Evolutionary conservation across 1,140 invertebrate species (phyloP).

Genomic region (Panagrolaimus sp.): DNA sequence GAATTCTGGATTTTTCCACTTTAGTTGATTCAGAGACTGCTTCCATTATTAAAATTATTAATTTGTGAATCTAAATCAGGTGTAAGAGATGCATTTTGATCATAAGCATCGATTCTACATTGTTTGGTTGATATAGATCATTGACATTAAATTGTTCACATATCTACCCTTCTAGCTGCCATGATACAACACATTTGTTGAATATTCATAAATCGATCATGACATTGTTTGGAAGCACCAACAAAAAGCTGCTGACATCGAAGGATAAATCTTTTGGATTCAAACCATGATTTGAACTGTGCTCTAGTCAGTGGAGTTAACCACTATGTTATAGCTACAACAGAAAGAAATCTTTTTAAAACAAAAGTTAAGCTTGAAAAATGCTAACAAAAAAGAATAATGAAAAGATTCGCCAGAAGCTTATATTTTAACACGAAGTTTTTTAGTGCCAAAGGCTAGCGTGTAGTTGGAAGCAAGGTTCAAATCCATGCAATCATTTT

Average conservation of each 20-base stretch:
- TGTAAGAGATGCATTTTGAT: constrained; percentile 6
- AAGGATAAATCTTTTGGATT: neutral
- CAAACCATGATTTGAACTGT: too few species aligned
- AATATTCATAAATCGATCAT: constrained; percentile 31
- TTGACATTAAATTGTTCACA: constrained; percentile 31
- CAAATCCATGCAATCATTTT: too few species aligned
- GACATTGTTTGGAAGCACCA: neutral
- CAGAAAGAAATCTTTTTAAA: too few species aligned
- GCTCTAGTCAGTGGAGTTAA: too few species aligned
- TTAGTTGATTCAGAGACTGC: constrained; percentile 28
- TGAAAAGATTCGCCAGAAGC: too few species aligned
- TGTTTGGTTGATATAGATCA: constrained; percentile 22
- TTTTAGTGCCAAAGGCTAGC: too few species aligned
- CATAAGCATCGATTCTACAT: neutral
- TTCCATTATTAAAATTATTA: constrained; percentile 26
- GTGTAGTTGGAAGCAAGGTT: too few species aligned
- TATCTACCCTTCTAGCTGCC: constrained; percentile 15
- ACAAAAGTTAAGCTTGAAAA: too few species aligned
- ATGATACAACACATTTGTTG: constrained; percentile 34
- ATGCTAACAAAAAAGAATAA: too few species aligned
- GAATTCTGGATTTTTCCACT: too few species aligned
- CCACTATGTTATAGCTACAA: too few species aligned
- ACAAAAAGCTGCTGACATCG: constrained; percentile 7
- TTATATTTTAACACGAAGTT: too few species aligned
- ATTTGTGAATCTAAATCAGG: constrained; percentile 31